Evolutionary conservation across 1,140 invertebrate species (phyloP).

Genomic region (Bombyx mori): ASM3026992v2 NC_085126.1:6291501-6292000

Average conservation of each 20-base stretch:
- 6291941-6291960: too few relatives aligned
- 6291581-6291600: not conserved
- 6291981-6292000: not conserved
- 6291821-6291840: not conserved
- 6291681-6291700: too few relatives aligned
- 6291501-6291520: not conserved
- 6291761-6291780: not conserved
- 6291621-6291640: too few relatives aligned
- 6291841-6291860: not conserved
- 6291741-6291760: too few relatives aligned
- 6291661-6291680: too few relatives aligned
- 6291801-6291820: slow-evolving; percentile 9
- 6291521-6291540: not conserved
- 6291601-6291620: too few relatives aligned
- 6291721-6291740: too few relatives aligned
- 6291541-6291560: slow-evolving; percentile 3
- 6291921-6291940: not conserved
- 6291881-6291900: not conserved
- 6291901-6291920: slow-evolving; percentile 8
- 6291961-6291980: not conserved
- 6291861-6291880: too few relatives aligned
- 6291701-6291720: too few relatives aligned
- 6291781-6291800: slow-evolving; percentile 2
- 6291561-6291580: not conserved
- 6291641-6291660: too few relatives aligned